phyloP scores from a whole-genome alignment of 2,888 invertebrate species.

The Stenolophus ochropezus region DNA sequence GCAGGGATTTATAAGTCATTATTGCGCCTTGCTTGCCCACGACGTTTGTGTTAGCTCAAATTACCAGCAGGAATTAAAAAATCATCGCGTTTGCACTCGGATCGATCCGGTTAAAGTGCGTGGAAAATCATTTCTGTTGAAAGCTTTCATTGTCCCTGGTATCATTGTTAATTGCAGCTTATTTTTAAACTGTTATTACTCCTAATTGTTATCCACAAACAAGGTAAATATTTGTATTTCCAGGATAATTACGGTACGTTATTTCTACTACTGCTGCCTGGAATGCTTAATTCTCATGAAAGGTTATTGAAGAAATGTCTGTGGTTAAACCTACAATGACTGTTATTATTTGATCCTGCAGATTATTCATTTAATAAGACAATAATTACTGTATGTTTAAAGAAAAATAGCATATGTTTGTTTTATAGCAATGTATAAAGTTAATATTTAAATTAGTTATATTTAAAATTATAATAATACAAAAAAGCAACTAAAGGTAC shows the following conservation, averaged over 20 bases:
- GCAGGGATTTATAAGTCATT: constrained; percentile 30
- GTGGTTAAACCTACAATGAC: not conserved
- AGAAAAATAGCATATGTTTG: not conserved
- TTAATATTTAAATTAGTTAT: too few species aligned
- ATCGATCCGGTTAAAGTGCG: constrained; percentile 9
- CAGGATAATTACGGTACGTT: not conserved
- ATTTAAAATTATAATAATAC: too few species aligned
- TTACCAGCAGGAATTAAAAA: constrained; percentile 26
- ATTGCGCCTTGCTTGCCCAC: constrained; percentile 28
- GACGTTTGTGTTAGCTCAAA: not conserved
- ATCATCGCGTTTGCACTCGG: not conserved
- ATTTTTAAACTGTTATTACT: constrained; percentile 17
- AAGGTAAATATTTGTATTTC: not conserved
- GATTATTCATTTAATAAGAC: not conserved
- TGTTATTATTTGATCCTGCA: not conserved
- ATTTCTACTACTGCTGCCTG: not conserved
- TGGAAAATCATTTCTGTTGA: constrained; percentile 6
- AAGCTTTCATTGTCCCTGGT: not conserved
- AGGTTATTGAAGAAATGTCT: not conserved
- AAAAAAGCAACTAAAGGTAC: too few species aligned
- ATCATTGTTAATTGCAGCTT: constrained; percentile 5
- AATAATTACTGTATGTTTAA: not conserved
- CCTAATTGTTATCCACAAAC: not conserved
- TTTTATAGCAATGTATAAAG: too few species aligned
- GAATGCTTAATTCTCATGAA: not conserved